Percentiles rank a stretch among this genome's conserved stretches.
phyloP scores from a whole-genome alignment of 1,140 invertebrate genomes.

The Scaptomyza hsui region DNA sequence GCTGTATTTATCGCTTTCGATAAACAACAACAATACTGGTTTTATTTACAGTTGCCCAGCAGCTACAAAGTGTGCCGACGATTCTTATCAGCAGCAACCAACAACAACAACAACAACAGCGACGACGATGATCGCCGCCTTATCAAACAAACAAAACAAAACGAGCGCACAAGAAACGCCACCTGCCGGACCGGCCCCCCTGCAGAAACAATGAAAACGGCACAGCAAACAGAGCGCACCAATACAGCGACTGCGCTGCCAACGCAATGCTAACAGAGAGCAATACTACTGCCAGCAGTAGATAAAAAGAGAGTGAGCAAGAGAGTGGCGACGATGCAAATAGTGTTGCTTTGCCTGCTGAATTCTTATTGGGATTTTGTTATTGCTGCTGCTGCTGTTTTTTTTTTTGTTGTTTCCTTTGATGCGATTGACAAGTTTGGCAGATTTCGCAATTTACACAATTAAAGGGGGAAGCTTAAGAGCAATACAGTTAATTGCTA shows the following conservation, averaged over 20 bases:
- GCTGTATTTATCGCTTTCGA: conserved; percentile 57
- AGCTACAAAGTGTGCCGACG: conserved; percentile 65
- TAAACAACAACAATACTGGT: conserved; percentile 55
- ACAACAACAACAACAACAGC: conserved; percentile 21
- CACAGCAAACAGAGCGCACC: neutral
- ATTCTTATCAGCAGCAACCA: conserved; percentile 47
- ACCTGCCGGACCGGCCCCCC: conserved; percentile 63
- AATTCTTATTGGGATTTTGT: conserved; percentile 31
- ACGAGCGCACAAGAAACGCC: conserved; percentile 32
- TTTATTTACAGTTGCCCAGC: conserved; percentile 52
- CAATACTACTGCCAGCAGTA: neutral
- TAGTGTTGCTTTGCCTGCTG: conserved; percentile 16
- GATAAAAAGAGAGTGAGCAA: conserved; percentile 7
- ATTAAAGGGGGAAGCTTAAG: conserved; percentile 37
- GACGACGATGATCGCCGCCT: conserved; percentile 44
- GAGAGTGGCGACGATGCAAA: conserved; percentile 2
- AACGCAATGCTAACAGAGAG: neutral
- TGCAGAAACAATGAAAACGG: conserved; percentile 17
- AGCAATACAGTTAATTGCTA: conserved; percentile 49
- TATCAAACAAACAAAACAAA: conserved; percentile 41
- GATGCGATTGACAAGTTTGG: conserved; percentile 49
- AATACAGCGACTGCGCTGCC: neutral
- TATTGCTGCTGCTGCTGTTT: conserved; percentile 17
- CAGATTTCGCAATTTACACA: conserved; percentile 59
- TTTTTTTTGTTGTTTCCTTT: conserved; percentile 9